Conservation (phyloP, 2,797 vertebrate genomes). For the Sebastiscus tertius region DNA sequence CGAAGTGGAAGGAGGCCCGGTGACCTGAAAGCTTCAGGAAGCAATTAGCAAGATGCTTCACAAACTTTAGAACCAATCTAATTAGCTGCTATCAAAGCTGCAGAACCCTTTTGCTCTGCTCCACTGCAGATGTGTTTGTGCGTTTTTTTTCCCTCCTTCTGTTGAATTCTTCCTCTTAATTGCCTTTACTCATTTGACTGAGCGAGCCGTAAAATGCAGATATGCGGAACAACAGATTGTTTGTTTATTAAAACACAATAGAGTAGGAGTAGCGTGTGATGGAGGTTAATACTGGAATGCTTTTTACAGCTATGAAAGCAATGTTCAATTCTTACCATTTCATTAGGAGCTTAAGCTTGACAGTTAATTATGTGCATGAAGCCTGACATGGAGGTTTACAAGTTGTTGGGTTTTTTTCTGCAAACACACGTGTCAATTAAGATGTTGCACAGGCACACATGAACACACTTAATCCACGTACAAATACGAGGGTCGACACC, state of each 20-base stretch:
- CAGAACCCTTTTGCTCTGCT: conserved; percentile 70
- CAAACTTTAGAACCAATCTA: conserved; percentile 79
- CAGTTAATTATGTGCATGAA: conserved; percentile 72
- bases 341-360: conserved; percentile 56
- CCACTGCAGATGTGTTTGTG: conserved; percentile 65
- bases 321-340: conserved; percentile 55
- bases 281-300: conserved; percentile 61
- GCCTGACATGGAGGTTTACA: conserved; percentile 44
- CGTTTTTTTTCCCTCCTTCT: conserved; percentile 50
- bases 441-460: conserved; percentile 17
- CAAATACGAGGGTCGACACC: conserved; percentile 45
- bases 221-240: conserved; percentile 78
- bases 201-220: conserved; percentile 76
- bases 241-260: conserved; percentile 80
- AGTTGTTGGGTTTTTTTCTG: neutral
- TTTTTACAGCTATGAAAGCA: conserved; percentile 54
- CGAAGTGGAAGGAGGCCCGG: conserved; percentile 69
- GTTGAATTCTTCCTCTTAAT: conserved; percentile 77
- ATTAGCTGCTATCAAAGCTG: conserved; percentile 82
- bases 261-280: conserved; percentile 53
- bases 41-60: conserved; percentile 79
- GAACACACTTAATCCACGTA: conserved; percentile 1
- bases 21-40: conserved; percentile 79
- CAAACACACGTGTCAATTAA: conserved; percentile 27
- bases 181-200: conserved; percentile 81